Conservation (phyloP, 2,113 vertebrate species). For the Lasiurus borealis region DNA sequence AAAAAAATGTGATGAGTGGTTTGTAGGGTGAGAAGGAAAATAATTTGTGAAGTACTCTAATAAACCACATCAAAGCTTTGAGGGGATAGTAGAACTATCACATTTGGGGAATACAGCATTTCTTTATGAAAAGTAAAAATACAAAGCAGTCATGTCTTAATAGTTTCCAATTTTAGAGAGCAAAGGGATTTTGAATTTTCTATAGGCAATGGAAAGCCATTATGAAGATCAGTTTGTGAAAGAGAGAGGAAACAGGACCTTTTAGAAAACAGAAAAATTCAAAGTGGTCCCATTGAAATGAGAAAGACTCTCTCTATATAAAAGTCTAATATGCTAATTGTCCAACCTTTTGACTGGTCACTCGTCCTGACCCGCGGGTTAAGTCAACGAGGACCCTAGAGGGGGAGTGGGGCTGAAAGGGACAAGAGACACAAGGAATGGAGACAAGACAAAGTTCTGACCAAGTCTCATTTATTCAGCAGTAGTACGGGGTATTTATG, state of each 20-base stretch:
- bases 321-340: too few relatives aligned
- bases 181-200: constrained; percentile 8
- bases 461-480: too few relatives aligned
- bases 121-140: constrained; percentile 30
- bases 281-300: not conserved
- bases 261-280: not conserved
- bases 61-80: not conserved
- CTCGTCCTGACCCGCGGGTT: too few relatives aligned
- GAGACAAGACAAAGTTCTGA: too few relatives aligned
- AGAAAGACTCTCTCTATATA: not conserved
- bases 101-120: not conserved
- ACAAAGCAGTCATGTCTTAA: not conserved
- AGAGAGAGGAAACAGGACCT: not conserved
- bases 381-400: too few relatives aligned
- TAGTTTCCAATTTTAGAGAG: not conserved
- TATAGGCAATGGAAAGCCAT: not conserved
- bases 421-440: too few relatives aligned
- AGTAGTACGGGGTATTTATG: too few relatives aligned
- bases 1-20: not conserved
- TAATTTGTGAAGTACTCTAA: not conserved
- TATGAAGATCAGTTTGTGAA: not conserved
- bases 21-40: not conserved
- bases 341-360: too few relatives aligned
- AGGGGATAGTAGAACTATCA: not conserved
- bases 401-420: too few relatives aligned